Evolutionary conservation across 2,888 invertebrate species (phyloP), one percentile per base, ranked within the genome.

Genomic region (Bruchidius siliquastri): DNA sequence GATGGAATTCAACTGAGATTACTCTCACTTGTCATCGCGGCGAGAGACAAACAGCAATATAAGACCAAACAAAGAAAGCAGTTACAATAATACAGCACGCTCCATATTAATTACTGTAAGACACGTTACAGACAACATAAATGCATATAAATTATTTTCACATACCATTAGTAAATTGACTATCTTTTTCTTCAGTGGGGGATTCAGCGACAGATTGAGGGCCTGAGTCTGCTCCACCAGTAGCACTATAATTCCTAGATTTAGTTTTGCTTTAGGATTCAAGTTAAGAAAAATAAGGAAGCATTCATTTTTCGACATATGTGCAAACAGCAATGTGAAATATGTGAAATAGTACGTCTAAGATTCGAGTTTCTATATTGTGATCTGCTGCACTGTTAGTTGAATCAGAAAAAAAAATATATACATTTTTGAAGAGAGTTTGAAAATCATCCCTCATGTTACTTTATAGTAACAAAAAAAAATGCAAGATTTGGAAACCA

Each of bases 141-240:
- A 49, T 49, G 49, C 49, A 49, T 26, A 49, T 49, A 49, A 49
- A 49, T 3, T 49, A 49, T 1, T 49, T 72, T 73, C 76, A 81
- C 88, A 88, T 88, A 92, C 92, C 92, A 85, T 90, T 91, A 84
- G 93, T 94, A 84, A 94, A 93, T 81, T 92, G 93, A 79, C 91
- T 93, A 72, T 94, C 93, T 83, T 94, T 93, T 80, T 93, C 93
- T 79, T 93, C 93, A 75, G 93, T 93, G 79, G 94, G 94, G 69
- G 94, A 92, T 79, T 93, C 94, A 77, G 93, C 93, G 70, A 91
- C 92, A 74, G 94, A 94, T 71, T 89, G 94, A 76, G 95, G 94
- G 81, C 94, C 92, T 86, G 95, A 96, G 87, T 96, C 96, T 21
- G 96, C 96, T 76, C 96, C 95, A 79, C 96, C 96, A 79, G 96